Conservation (phyloP, 1,140 invertebrate genomes). For the Calephelis virginiensis region DNA sequence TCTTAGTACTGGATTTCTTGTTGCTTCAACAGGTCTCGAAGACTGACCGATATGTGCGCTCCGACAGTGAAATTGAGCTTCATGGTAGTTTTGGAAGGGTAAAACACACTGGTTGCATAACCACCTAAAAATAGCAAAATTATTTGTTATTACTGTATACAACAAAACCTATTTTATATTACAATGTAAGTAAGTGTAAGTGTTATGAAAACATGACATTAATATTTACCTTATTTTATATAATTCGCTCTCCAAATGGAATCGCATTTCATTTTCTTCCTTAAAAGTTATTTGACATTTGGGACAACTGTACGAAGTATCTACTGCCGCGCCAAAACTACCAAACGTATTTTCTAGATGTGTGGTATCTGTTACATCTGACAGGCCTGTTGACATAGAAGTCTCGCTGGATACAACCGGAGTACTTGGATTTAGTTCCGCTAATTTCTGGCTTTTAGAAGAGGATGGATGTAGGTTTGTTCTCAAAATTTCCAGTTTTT, state of each 20-base stretch:
- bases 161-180: no score
- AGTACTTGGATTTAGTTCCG: constrained; percentile 3
- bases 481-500: constrained; percentile 40
- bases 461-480: constrained; percentile 20
- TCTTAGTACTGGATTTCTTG: constrained; percentile 39
- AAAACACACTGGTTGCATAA: constrained; percentile 48
- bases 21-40: constrained; percentile 47
- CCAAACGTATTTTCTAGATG: constrained; percentile 54
- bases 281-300: constrained; percentile 43
- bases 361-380: neutral
- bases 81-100: constrained; percentile 57
- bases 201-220: no score
- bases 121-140: constrained; percentile 42
- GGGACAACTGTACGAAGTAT: constrained; percentile 48
- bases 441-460: constrained; percentile 13
- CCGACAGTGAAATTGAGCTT: constrained; percentile 62
- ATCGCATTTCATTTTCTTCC: constrained; percentile 46
- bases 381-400: neutral
- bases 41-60: constrained; percentile 33
- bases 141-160: neutral
- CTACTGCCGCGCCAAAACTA: constrained; percentile 38
- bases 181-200: no score
- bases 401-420: neutral
- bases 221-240: constrained; percentile 57
- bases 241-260: constrained; percentile 60